These are phyloP conservation scores for Lota lota DNA, from an alignment of 2,113 vertebrate genomes.

Conservation along the genomic window DNA sequence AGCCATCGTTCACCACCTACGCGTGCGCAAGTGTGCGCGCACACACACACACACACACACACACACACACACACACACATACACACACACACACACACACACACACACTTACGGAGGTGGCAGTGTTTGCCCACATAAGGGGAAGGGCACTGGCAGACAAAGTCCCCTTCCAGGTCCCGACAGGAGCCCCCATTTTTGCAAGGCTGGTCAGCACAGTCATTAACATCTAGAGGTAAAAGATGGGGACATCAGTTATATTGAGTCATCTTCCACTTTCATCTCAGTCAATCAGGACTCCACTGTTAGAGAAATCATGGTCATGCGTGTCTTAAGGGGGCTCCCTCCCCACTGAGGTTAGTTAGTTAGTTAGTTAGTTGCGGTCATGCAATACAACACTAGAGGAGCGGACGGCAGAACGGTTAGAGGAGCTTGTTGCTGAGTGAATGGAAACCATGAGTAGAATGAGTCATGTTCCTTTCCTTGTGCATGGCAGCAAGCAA, in stretches of 20 bases:
- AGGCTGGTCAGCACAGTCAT: conserved; percentile 75
- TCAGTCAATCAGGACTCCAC: neutral
- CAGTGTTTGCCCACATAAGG: conserved; percentile 82
- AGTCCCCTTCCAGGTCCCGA: conserved; percentile 74
- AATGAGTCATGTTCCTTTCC: neutral
- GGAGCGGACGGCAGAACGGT: conserved; percentile 3
- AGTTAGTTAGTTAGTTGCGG: conserved; percentile 33
- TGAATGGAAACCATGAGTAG: neutral
- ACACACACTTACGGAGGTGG: conserved; percentile 69
- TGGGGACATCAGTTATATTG: neutral
- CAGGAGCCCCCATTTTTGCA: conserved; percentile 80
- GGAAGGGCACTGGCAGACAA: conserved; percentile 79
- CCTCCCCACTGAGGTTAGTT: too few species aligned
- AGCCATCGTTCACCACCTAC: neutral
- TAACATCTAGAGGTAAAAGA: conserved; percentile 61
- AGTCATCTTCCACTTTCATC: too few species aligned
- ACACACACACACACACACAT: too few species aligned
- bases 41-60: neutral
- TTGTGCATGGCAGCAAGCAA: neutral
- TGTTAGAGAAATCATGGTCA: conserved; percentile 22
- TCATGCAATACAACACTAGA: conserved; percentile 24
- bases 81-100: neutral
- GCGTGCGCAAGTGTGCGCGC: neutral
- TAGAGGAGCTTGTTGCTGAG: conserved; percentile 3
- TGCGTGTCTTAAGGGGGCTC: conserved; percentile 21